A percentile compares a stretch with the other conserved stretches of the same genome.
These are phyloP conservation scores for Plestiodon gilberti DNA, from an alignment of 2,113 vertebrate genomes.

Conservation along the genomic window DNA sequence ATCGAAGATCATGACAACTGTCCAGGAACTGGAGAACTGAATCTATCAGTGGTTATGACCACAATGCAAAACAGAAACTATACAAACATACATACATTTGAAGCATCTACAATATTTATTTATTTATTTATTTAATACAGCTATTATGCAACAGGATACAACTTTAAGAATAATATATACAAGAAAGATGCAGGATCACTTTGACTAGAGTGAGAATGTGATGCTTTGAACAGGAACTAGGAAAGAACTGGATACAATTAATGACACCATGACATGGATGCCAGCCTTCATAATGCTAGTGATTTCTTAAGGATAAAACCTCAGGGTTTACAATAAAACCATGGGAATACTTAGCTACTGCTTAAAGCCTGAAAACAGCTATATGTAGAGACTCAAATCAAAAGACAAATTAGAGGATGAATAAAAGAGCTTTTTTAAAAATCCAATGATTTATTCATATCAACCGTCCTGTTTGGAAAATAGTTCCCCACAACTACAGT, in stretches of 20 bases:
- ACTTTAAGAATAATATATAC: neutral
- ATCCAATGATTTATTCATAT: neutral
- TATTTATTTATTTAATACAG: too few species aligned
- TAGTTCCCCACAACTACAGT: neutral
- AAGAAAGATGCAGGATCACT: neutral
- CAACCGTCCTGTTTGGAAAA: neutral
- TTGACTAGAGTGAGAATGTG: neutral
- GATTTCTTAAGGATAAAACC: neutral
- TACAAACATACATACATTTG: too few species aligned
- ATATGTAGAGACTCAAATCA: neutral
- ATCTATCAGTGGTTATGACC: too few species aligned
- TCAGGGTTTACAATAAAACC: neutral
- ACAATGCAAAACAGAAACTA: too few species aligned
- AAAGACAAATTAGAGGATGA: neutral
- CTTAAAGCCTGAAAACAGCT: neutral
- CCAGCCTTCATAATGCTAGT: neutral
- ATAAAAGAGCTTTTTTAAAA: neutral
- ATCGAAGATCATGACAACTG: too few species aligned
- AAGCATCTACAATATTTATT: too few species aligned
- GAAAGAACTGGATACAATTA: neutral
- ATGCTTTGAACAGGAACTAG: neutral
- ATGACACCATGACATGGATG: neutral
- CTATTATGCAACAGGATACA: neutral
- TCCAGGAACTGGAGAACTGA: too few species aligned
- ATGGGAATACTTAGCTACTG: neutral